Evolutionary conservation across 2,888 invertebrate species (phyloP), one percentile per base, ranked within the genome.

Genomic region (Pediacus dermestoides): DNA sequence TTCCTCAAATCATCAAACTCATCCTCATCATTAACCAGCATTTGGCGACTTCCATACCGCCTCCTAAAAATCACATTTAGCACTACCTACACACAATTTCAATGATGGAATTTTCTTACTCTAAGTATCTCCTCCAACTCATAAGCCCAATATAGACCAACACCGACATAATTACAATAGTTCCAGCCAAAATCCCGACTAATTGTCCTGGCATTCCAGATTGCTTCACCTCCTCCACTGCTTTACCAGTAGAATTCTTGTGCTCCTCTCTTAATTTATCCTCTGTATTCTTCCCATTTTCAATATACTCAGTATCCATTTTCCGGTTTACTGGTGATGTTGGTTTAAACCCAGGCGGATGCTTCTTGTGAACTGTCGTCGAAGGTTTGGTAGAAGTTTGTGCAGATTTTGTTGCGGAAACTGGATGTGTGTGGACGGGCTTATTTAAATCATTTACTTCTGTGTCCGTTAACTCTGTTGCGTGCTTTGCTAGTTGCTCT

Each of bases 21-120:
- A 36, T 68, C 71, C 25, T 72, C n/a, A n/a, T n/a, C 70, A 30
- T 73, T 71, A 14, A 72, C 70, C n/a, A 74, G 58, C 45, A 73
- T 55, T 37, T 73, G 68, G 8, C 71, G 63, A 48, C 69, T 72
- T 11, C 66, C 66, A 50, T 66, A 67, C 36, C 69, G 64, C 27
- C 66, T 66, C 42, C 70, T 66, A 50, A 44, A 67, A 52, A 59
- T 63, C 40, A 36, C 34, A 22, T 18, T 18, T 18, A 18, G 8
- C 8, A 6, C 8, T 18, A 8, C 8, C 8, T 18, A 18, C 18
- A 18, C 6, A 8, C 18, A 8, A 8, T 18, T 18, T 18, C 8
- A 23, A n/a, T 10, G 9, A 6, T 23, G 23, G 23, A 9, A 6
- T 23, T 3, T 9, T 6, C 69, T 70, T 60, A 74, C 74, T 71